phyloP scores from a whole-genome alignment of 2,888 invertebrate species.

The Microdon myrmicae region DNA sequence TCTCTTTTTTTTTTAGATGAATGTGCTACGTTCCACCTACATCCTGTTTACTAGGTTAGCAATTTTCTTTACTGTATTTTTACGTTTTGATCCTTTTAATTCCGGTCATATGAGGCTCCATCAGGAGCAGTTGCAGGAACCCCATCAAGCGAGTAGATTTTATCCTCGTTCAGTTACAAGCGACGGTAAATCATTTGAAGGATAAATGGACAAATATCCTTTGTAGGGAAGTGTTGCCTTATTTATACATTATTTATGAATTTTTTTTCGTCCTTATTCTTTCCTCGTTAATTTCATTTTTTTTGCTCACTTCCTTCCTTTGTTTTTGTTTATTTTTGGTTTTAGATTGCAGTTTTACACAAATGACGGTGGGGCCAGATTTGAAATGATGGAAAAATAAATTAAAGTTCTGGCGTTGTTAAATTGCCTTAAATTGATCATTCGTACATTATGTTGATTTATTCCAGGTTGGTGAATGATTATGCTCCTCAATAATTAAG shows the following conservation, averaged over 20 bases:
- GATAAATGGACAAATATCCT: conserved; percentile 50
- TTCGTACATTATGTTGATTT: too few species aligned
- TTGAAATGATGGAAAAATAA: not conserved
- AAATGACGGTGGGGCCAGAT: conserved; percentile 5
- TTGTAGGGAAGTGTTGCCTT: conserved; percentile 35
- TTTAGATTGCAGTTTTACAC: conserved; percentile 11
- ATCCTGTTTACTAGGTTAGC: conserved; percentile 36
- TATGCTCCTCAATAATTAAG: too few species aligned
- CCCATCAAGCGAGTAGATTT: conserved; percentile 21
- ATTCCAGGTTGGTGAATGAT: too few species aligned
- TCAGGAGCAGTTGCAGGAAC: not conserved
- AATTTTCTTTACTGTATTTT: too few species aligned
- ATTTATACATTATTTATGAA: conserved; percentile 42
- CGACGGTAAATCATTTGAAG: conserved; percentile 45
- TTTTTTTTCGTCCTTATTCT: conserved; percentile 5
- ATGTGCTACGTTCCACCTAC: conserved; percentile 37
- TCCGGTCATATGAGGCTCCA: conserved; percentile 16
- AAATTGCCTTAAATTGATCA: too few species aligned
- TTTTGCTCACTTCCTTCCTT: conserved; percentile 4
- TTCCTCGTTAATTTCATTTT: not conserved
- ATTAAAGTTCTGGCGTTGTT: too few species aligned
- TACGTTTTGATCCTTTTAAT: conserved; percentile 6
- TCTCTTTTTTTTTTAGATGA: conserved; percentile 34
- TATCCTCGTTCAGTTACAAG: conserved; percentile 19
- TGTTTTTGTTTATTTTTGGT: conserved; percentile 4